These are phyloP conservation scores for Stenolophus ochropezus DNA, from an alignment of 2,888 invertebrate genomes.

Conservation along the genomic window DNA sequence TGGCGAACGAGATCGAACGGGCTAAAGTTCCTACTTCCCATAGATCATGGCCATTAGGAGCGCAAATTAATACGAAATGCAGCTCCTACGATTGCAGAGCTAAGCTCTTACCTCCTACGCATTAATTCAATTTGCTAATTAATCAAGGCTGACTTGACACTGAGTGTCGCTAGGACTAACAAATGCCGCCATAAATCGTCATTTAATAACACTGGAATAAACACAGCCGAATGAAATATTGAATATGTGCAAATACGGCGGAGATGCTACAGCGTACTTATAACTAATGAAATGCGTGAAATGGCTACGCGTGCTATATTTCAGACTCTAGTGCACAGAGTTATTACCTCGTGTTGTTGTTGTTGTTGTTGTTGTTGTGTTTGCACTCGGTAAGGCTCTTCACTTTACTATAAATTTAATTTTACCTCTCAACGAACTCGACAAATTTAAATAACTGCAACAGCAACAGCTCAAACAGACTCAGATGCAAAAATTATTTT, in stretches of 20 bases:
- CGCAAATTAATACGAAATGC: conserved; percentile 39
- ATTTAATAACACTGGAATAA: conserved; percentile 69
- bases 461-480: too few species aligned
- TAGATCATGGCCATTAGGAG: not conserved
- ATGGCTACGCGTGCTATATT: conserved; percentile 21
- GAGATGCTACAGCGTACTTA: conserved; percentile 42
- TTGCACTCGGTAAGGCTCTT: not conserved
- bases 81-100: not conserved
- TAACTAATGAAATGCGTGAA: conserved; percentile 61
- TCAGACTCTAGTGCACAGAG: conserved; percentile 4
- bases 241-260: conserved; percentile 46
- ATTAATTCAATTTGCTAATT: conserved; percentile 70
- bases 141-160: conserved; percentile 69
- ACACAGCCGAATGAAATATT: conserved; percentile 66
- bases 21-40: not conserved
- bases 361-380: not conserved
- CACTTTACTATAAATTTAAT: not conserved
- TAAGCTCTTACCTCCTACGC: conserved; percentile 53
- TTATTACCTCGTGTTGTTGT: conserved; percentile 31
- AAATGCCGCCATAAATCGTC: conserved; percentile 70
- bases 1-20: not conserved
- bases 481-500: too few species aligned
- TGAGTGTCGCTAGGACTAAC: conserved; percentile 70
- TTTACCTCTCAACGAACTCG: not conserved
- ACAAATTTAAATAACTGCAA: too few species aligned